Conservation (phyloP, 2,888 invertebrate species). For the Iphiclides podalirius region DNA sequence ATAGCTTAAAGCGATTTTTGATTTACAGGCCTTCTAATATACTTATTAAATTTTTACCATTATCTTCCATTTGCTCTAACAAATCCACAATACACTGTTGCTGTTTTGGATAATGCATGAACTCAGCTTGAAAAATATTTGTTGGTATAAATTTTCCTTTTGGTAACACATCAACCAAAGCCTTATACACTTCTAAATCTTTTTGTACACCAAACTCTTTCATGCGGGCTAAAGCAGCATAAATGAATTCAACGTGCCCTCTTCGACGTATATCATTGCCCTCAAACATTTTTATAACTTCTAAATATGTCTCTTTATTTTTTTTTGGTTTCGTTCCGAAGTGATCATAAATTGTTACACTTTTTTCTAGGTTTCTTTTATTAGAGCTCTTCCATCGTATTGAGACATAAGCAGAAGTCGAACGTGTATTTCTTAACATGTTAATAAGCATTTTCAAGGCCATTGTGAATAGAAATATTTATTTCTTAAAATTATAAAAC, state of each 20-base stretch:
- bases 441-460: conserved; percentile 55
- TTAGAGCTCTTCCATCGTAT: conserved; percentile 55
- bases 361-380: conserved; percentile 42
- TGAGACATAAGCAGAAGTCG: conserved; percentile 40
- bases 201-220: conserved; percentile 93
- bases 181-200: conserved; percentile 92
- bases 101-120: conserved; percentile 97
- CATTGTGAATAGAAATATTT: conserved; percentile 35
- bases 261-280: conserved; percentile 84
- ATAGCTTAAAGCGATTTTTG: no score
- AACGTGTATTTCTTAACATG: conserved; percentile 43
- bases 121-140: conserved; percentile 92
- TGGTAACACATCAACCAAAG: conserved; percentile 90
- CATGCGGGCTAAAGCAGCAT: conserved; percentile 93
- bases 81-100: conserved; percentile 96
- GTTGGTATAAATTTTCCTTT: conserved; percentile 92
- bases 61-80: conserved; percentile 96
- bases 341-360: conserved; percentile 59
- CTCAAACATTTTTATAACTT: conserved; percentile 87
- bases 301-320: conserved; percentile 84
- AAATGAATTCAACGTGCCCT: conserved; percentile 97
- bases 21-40: no score
- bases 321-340: conserved; percentile 78
- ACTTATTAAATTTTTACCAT: conserved; percentile 75
- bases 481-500: not conserved